phyloP scores from a whole-genome alignment of 2,113 vertebrate genomes.

The Brachyistius frenatus region DNA sequence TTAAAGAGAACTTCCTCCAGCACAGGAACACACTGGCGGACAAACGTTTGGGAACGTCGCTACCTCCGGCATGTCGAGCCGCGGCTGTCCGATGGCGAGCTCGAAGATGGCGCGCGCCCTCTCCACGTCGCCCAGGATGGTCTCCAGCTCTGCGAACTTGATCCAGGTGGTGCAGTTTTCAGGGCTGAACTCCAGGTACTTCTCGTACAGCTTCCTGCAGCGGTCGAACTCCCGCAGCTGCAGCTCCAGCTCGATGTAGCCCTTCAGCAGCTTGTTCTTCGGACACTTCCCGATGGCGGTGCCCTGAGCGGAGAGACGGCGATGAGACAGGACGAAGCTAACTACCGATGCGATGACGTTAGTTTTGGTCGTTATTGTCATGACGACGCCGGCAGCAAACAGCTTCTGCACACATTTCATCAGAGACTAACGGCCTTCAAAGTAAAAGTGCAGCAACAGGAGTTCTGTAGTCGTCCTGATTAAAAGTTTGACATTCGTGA shows the following conservation, averaged over 20 bases:
- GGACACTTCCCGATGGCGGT: constrained; percentile 95
- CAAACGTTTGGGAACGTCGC: neutral
- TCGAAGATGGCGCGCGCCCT: constrained; percentile 95
- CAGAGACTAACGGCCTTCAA: no score
- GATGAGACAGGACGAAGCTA: neutral
- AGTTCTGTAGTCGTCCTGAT: no score
- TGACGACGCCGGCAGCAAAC: no score
- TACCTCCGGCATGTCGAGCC: constrained; percentile 98
- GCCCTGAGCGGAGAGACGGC: constrained; percentile 81
- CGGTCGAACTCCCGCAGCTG: constrained; percentile 97
- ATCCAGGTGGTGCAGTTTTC: constrained; percentile 99
- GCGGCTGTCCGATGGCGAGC: constrained; percentile 94
- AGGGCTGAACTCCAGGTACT: constrained; percentile 94
- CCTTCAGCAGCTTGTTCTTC: constrained; percentile 98
- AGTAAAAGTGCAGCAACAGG: no score
- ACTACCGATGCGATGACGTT: no score
- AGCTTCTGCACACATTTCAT: no score
- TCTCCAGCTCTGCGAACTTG: constrained; percentile 97
- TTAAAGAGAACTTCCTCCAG: neutral
- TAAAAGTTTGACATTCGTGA: no score
- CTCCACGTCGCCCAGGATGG: constrained; percentile 93
- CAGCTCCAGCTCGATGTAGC: constrained; percentile 96
- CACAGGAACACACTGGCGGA: no score
- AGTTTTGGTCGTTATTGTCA: no score
- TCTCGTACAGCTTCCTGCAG: constrained; percentile 97